Percentiles rank a stretch among this genome's conserved stretches.
These are phyloP conservation scores for Numida meleagris DNA, from an alignment of 2,113 vertebrate species.

Conservation along the genomic window DNA sequence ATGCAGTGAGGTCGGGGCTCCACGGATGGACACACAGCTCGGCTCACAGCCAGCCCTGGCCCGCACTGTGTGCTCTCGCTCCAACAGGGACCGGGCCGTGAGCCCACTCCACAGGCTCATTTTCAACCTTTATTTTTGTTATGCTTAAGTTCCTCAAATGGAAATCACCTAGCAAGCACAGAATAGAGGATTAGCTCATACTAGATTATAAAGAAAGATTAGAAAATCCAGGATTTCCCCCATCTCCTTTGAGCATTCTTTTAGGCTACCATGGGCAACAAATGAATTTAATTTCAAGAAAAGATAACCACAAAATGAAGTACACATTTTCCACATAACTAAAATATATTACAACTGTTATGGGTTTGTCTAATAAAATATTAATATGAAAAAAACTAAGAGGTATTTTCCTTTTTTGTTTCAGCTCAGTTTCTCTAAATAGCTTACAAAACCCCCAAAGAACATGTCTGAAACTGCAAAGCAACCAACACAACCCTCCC, in stretches of 20 bases:
- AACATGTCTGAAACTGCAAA: conserved; percentile 63
- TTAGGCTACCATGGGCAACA: neutral
- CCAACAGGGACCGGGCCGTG: neutral
- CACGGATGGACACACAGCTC: neutral
- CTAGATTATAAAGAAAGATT: conserved; percentile 25
- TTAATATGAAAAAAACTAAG: conserved; percentile 39
- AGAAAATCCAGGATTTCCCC: conserved; percentile 40
- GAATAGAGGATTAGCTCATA: conserved; percentile 15
- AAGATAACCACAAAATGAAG: conserved; percentile 57
- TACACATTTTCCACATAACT: conserved; percentile 12
- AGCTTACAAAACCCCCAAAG: conserved; percentile 48
- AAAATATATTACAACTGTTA: conserved; percentile 34
- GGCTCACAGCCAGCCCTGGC: neutral
- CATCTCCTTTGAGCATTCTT: neutral
- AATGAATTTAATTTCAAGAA: neutral
- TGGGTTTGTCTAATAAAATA: conserved; percentile 32
- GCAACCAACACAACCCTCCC: conserved; percentile 53
- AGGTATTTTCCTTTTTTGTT: conserved; percentile 48
- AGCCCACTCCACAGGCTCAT: neutral
- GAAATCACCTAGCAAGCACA: conserved; percentile 35
- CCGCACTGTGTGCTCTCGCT: neutral
- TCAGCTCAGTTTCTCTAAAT: conserved; percentile 39
- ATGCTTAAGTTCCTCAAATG: neutral
- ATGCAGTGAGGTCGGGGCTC: neutral
- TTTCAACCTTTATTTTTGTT: neutral